Evolutionary conservation across 2,888 invertebrate species (phyloP).

Genomic region (Polymixis lichenea): DNA sequence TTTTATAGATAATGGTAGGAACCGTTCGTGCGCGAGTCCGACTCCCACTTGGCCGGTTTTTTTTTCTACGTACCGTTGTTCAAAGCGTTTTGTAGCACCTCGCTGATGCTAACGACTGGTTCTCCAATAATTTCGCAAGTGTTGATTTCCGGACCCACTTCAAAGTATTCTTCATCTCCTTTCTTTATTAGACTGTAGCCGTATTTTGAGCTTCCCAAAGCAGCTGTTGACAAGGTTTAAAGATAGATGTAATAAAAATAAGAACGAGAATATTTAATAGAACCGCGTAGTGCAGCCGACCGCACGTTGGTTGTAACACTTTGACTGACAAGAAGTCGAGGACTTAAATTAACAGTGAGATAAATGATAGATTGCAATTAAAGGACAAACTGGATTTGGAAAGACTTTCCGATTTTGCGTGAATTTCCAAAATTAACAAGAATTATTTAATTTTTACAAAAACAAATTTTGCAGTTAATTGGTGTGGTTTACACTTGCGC

Average conservation of each 20-base stretch:
- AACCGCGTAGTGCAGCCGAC: background rate
- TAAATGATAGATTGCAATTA: background rate
- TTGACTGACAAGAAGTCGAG: background rate
- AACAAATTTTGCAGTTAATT: no score
- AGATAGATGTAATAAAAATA: background rate
- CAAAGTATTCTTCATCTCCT: slow-evolving; percentile 76
- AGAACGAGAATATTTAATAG: background rate
- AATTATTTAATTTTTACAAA: no score
- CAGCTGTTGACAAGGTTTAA: slow-evolving; percentile 70
- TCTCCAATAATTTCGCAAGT: slow-evolving; percentile 75
- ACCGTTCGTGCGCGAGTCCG: no score
- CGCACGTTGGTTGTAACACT: background rate
- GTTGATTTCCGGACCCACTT: slow-evolving; percentile 81
- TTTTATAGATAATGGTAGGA: no score
- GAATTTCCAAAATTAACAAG: no score
- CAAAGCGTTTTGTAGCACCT: slow-evolving; percentile 69
- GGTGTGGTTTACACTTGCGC: no score
- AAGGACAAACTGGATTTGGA: no score
- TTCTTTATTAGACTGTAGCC: slow-evolving; percentile 75
- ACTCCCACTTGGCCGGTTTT: no score
- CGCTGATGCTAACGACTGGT: slow-evolving; percentile 69
- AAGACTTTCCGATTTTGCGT: no score
- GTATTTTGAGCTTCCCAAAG: slow-evolving; percentile 76
- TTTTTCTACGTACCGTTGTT: slow-evolving; percentile 73
- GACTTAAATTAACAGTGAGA: background rate